phyloP scores from a whole-genome alignment of 2,113 vertebrate species.

The Nibea albiflora region DNA sequence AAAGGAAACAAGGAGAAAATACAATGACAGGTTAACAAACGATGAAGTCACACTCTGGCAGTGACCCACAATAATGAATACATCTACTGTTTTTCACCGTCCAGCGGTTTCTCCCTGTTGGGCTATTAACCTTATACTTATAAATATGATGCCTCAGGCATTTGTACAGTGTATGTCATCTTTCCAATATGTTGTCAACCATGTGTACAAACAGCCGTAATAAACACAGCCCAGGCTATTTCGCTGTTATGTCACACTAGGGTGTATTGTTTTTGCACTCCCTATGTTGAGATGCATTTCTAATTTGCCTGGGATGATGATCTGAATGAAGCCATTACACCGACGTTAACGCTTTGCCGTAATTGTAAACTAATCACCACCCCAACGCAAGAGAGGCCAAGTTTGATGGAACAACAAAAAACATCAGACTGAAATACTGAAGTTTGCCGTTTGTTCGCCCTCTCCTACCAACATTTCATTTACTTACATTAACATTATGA shows the following conservation, averaged over 20 bases:
- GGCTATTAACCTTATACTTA: neutral
- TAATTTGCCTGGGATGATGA: neutral
- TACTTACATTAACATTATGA: too few relatives aligned
- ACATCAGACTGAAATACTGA: too few relatives aligned
- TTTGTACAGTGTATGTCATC: neutral
- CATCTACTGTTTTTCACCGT: neutral
- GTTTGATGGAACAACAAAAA: too few relatives aligned
- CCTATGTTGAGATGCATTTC: neutral
- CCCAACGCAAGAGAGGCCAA: neutral
- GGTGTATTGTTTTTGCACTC: neutral
- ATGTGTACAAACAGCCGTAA: neutral
- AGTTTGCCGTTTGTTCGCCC: too few relatives aligned
- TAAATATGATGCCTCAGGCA: neutral
- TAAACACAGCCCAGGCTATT: neutral
- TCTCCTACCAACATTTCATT: too few relatives aligned
- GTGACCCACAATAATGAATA: neutral
- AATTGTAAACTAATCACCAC: neutral
- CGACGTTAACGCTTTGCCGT: neutral
- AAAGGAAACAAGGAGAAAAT: neutral
- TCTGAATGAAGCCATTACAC: neutral
- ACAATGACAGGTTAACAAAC: neutral
- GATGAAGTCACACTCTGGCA: neutral
- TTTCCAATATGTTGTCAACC: neutral
- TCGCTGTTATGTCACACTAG: neutral
- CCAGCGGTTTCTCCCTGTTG: neutral